These are phyloP conservation scores for Scyliorhinus canicula DNA, from an alignment of 2,797 vertebrate genomes.

Conservation along the genomic window DNA sequence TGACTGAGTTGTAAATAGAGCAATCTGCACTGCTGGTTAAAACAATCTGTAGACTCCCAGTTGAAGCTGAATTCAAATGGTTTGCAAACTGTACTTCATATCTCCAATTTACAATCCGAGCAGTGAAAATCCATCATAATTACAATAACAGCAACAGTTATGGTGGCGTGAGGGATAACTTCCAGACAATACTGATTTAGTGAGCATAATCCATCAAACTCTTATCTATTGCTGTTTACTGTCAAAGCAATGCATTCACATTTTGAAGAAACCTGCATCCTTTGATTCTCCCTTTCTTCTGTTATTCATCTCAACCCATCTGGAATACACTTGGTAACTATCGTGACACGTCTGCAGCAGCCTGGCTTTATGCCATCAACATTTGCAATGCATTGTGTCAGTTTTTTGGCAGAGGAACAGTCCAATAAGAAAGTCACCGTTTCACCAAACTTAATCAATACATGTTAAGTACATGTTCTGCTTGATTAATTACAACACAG, in stretches of 20 bases:
- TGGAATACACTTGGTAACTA: slow-evolving; percentile 27
- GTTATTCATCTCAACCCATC: neutral
- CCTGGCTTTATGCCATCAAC: slow-evolving; percentile 48
- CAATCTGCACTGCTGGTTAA: neutral
- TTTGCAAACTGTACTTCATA: neutral
- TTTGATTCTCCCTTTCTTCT: neutral
- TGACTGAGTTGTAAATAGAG: neutral
- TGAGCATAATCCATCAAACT: neutral
- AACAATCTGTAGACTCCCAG: neutral
- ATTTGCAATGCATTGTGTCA: slow-evolving; percentile 50
- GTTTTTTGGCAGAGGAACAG: slow-evolving; percentile 51
- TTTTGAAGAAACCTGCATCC: neutral
- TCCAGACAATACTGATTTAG: neutral
- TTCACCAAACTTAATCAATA: slow-evolving; percentile 51
- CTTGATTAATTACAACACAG: slow-evolving; percentile 48
- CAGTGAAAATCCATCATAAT: neutral
- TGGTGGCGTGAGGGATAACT: neutral
- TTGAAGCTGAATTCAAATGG: neutral
- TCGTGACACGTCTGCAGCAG: slow-evolving; percentile 45
- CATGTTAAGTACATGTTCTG: slow-evolving; percentile 45
- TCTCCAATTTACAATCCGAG: neutral
- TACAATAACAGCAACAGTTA: neutral
- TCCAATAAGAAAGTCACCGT: slow-evolving; percentile 47
- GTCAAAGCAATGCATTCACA: neutral
- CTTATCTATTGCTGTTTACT: neutral